A percentile compares a stretch with the other conserved stretches of the same genome.
phyloP scores from a whole-genome alignment of 35 echinoderm and acorn worm genomes.

The Heliocidaris erythrogramma region DNA sequence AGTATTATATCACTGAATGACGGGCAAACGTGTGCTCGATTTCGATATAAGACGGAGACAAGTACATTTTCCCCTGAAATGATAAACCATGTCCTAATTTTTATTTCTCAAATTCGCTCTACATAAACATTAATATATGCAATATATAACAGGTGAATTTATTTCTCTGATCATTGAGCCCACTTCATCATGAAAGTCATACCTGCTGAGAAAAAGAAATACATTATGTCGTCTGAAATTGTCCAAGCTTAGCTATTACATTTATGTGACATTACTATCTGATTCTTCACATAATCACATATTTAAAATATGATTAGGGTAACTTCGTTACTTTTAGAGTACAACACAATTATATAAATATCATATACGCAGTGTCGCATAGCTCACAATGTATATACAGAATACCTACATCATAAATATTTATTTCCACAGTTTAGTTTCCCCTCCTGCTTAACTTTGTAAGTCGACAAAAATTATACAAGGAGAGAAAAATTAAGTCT shows the following conservation, averaged over 20 bases:
- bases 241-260: background rate
- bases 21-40: too few relatives aligned
- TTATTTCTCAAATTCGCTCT: too few relatives aligned
- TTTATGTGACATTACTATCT: background rate
- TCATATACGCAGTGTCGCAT: background rate
- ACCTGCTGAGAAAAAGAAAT: background rate
- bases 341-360: background rate
- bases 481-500: background rate
- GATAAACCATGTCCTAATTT: too few relatives aligned
- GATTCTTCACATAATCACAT: background rate
- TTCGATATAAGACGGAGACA: too few relatives aligned
- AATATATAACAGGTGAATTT: too few relatives aligned
- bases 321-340: background rate
- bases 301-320: background rate
- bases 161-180: background rate
- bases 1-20: background rate
- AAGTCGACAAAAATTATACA: background rate
- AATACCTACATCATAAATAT: conserved; percentile 5
- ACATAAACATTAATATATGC: too few relatives aligned
- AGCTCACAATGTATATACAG: background rate
- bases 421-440: background rate
- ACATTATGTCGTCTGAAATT: background rate
- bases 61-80: too few relatives aligned
- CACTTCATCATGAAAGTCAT: background rate
- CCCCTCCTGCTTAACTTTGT: background rate